phyloP scores from a whole-genome alignment of 1,140 invertebrate species.

The Meteorus sp. region DNA sequence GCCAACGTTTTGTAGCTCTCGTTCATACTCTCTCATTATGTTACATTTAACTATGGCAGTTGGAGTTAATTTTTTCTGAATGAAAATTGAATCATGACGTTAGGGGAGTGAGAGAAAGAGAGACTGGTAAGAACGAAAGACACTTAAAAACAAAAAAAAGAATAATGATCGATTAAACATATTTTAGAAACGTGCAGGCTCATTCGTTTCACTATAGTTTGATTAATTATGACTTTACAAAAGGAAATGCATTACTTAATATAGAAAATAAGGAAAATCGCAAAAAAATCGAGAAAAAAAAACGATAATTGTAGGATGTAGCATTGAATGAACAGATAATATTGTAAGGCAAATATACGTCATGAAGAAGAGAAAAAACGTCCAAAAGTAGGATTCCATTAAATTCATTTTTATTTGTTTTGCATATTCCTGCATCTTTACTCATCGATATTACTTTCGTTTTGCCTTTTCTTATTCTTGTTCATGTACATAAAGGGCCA shows the following conservation, averaged over 20 bases:
- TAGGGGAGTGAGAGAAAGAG: not conserved
- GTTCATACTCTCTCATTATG: no score
- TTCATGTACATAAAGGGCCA: conserved; percentile 33
- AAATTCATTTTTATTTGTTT: no score
- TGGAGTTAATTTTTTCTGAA: not conserved
- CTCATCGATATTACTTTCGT: no score
- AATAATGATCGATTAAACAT: conserved; percentile 8
- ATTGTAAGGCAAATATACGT: no score
- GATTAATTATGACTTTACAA: not conserved
- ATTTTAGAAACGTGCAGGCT: conserved; percentile 3
- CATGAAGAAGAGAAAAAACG: conserved; percentile 37
- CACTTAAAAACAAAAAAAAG: no score
- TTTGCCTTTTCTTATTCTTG: conserved; percentile 17
- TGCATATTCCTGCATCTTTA: not conserved
- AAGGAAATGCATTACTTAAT: not conserved
- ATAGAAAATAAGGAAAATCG: not conserved
- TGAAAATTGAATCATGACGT: conserved; percentile 14
- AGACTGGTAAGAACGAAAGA: not conserved
- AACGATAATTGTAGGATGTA: no score
- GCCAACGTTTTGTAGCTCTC: no score
- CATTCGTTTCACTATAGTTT: conserved; percentile 2
- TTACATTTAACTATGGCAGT: no score
- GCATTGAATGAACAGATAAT: no score
- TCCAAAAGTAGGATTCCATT: conserved; percentile 45
- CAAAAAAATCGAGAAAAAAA: conserved; percentile 7